Conservation (phyloP, 2,888 invertebrate genomes). For the Dolichopus griseipennis region DNA sequence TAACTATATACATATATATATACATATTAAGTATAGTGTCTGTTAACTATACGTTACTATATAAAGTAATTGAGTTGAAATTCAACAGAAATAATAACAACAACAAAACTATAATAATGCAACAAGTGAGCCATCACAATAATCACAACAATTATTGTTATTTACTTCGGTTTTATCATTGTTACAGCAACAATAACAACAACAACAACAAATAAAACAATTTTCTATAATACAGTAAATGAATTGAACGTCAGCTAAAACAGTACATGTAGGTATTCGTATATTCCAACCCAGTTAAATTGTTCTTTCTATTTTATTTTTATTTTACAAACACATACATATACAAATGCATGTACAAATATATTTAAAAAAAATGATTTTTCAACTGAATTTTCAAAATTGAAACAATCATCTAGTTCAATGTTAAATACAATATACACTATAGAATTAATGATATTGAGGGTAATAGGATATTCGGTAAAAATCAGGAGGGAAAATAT, state of each 20-base stretch:
- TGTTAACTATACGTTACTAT: too few relatives aligned
- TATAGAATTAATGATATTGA: too few relatives aligned
- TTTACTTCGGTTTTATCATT: neutral
- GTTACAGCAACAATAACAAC: neutral
- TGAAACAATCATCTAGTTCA: neutral
- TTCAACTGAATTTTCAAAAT: too few relatives aligned
- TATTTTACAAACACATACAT: neutral
- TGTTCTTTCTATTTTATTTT: neutral
- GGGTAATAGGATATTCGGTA: too few relatives aligned
- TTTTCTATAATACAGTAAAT: neutral
- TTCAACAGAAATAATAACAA: too few relatives aligned
- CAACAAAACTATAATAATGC: neutral
- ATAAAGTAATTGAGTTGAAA: too few relatives aligned
- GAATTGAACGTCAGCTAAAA: neutral
- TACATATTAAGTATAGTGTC: too few relatives aligned
- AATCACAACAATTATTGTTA: neutral
- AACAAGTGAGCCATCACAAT: slow-evolving; percentile 1
- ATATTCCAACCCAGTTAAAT: neutral
- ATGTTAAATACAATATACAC: neutral
- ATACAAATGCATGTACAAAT: neutral
- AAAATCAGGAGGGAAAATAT: too few relatives aligned
- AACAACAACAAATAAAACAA: neutral
- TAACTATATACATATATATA: too few relatives aligned
- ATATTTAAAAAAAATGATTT: neutral
- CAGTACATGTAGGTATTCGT: neutral